These are phyloP conservation scores for Rhyacophila evoluta DNA, from an alignment of 2,888 invertebrate genomes.

Conservation along the genomic window DNA sequence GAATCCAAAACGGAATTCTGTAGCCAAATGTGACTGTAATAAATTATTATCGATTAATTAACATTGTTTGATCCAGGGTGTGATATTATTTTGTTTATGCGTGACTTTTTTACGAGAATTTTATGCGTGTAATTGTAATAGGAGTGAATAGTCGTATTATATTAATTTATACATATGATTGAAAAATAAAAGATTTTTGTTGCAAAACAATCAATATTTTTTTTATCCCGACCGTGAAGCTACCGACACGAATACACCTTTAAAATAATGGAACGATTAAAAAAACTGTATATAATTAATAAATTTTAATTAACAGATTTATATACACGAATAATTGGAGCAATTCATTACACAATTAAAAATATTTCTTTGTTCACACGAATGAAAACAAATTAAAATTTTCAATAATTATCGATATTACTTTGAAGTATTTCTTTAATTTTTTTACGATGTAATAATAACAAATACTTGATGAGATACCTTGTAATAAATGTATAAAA, in stretches of 20 bases:
- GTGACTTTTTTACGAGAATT: slow-evolving; percentile 29
- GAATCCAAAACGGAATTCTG: slow-evolving; percentile 20
- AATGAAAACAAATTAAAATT: neutral
- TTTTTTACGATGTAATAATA: too few species aligned
- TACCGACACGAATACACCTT: too few species aligned
- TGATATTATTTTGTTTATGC: slow-evolving; percentile 44
- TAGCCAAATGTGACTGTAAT: slow-evolving; percentile 49
- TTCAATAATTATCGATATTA: neutral
- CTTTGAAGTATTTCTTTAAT: too few species aligned
- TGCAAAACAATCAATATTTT: neutral
- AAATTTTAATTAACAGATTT: too few species aligned
- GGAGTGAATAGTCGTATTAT: slow-evolving; percentile 42
- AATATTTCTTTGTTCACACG: too few species aligned
- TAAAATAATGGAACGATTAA: too few species aligned
- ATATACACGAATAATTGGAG: too few species aligned
- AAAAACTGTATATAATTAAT: too few species aligned
- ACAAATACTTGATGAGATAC: too few species aligned
- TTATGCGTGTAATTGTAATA: slow-evolving; percentile 41
- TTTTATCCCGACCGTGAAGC: neutral
- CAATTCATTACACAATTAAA: too few species aligned
- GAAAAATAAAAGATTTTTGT: slow-evolving; percentile 16
- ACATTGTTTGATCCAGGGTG: slow-evolving; percentile 39
- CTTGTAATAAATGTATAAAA: too few species aligned
- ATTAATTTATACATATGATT: slow-evolving; percentile 35
- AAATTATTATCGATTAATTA: slow-evolving; percentile 43